These are phyloP conservation scores for Hippocampus mohnikei DNA, from an alignment of 2,113 vertebrate species.

Conservation along the genomic window DNA sequence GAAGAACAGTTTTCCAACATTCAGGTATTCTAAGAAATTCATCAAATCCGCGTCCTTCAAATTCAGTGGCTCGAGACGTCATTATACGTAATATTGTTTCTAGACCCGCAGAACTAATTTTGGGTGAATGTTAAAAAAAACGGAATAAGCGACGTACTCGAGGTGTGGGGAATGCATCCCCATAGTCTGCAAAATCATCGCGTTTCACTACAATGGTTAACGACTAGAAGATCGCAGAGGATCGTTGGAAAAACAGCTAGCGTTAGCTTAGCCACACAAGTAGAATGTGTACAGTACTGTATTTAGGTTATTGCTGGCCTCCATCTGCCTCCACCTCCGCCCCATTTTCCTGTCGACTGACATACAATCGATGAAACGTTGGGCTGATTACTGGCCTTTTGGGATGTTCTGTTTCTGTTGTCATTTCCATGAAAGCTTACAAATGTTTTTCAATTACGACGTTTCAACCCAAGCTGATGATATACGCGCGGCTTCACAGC, in stretches of 20 bases:
- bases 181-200: not conserved
- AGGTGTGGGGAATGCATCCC: not conserved
- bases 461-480: not conserved
- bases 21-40: too few species aligned
- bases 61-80: not conserved
- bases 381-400: not conserved
- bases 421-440: not conserved
- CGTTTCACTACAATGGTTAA: not conserved
- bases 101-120: not conserved
- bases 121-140: too few species aligned
- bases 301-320: constrained; percentile 47
- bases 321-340: constrained; percentile 31
- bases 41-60: not conserved
- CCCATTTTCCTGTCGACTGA: constrained; percentile 41
- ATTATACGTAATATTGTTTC: not conserved
- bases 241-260: too few species aligned
- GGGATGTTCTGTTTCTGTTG: not conserved
- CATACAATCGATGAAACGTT: not conserved
- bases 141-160: not conserved
- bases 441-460: not conserved
- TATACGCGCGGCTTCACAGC: not conserved
- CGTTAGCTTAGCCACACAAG: constrained; percentile 11
- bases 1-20: too few species aligned
- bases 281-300: not conserved
- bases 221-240: not conserved